Base-by-base conservation (phyloP, 2,888 invertebrate species). In the Drosophila macrothrix region DNA sequence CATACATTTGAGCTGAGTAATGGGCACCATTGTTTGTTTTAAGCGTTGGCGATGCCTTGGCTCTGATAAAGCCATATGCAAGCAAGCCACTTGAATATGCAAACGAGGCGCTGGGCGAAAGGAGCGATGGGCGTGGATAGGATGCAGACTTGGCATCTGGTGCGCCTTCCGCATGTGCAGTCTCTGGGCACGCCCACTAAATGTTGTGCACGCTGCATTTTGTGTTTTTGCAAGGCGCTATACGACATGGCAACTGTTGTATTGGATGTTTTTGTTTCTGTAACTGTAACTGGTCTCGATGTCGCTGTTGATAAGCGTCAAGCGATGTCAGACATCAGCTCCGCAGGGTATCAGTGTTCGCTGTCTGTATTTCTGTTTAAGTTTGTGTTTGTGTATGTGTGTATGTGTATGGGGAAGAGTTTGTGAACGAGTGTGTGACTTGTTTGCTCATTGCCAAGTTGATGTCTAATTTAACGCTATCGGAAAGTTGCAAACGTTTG, bases 381-480 rank as follows among this genome's bases (percentile, higher is more conserved):
- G 28, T 25, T 37, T 41, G 50, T 54, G 61, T 60, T 63, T 46
- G 43, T 41, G 10, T 53, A 65, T 61, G 63, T 60, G 35, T 59
- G 60, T 60, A 31, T 49, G 61, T 16, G 59, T 37, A 31, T 55
- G 66, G 10, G 0, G 4, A 37, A 7, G 3, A 7, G 19, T 7
- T 19, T 37, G 19, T 3, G 37, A 37, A 19, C 19, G 19, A n/a
- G 25, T 53, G 67, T 70, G 67, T 70, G 74, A 73, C 82, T 78
- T 58, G 54, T 67, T 67, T 79, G 69, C 69, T 55, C 67, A 58
- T 74, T 74, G 66, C 87, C 88, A 85, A 88, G 85, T 82, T 82
- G 90, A 85, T 79, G 81, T 85, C 85, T 85, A 85, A 85, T 85
- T 85, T 85, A 90, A 90, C 90, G 90, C 88, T 88, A 84, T 84